Base-by-base conservation (phyloP, 2,797 vertebrate genomes). In the Kryptopterus vitreolus region DNA sequence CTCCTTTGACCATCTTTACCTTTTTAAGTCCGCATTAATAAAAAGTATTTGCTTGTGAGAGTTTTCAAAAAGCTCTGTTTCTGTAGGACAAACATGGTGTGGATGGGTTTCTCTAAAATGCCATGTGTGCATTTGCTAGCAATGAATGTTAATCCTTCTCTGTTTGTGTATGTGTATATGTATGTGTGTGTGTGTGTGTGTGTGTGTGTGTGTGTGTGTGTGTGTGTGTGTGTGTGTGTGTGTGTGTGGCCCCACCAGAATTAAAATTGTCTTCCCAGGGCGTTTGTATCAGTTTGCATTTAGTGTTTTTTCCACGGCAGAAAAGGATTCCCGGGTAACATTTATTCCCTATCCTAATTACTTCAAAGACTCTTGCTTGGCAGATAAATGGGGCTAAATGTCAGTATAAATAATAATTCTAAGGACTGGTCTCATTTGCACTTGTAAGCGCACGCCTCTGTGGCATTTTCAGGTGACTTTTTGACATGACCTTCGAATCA, bases 321-420 rank as follows among this genome's bases (percentile, higher is more conserved):
- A 84, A 86, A 43, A 83, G 50, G 75, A 82, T n/a, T 79, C 82
- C n/a, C n/a, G n/a, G 33, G 8, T 35, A 79, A 85, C 84, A 87
- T 77, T 3, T 82, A 63, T 82, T 85, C 84, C 74, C 87, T 85
- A 31, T 78, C 48, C 53, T 43, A 80, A 71, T 50, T 57, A 73
- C 74, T 83, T 83, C 77, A 84, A 76, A 86, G 84, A 84, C 79
- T 58, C 78, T 88, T 81, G 72, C 13, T 29, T 75, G 74, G 76
- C 81, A 31, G 82, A 68, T 79, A 85, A 83, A 81, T 57, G 83
- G 63, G 74, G 77, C 76, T 86, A 82, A n/a, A 63, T 85, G 89
- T 85, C 82, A 86, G 78, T 31, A 73, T 86, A 74, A 86, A 87
- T 87, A 63, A 84, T 88, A 87, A 90, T 90, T 89, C 80, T 89